Evolutionary conservation across 2,113 vertebrate genomes (phyloP).

Genomic region (Dissostichus mawsoni): DNA sequence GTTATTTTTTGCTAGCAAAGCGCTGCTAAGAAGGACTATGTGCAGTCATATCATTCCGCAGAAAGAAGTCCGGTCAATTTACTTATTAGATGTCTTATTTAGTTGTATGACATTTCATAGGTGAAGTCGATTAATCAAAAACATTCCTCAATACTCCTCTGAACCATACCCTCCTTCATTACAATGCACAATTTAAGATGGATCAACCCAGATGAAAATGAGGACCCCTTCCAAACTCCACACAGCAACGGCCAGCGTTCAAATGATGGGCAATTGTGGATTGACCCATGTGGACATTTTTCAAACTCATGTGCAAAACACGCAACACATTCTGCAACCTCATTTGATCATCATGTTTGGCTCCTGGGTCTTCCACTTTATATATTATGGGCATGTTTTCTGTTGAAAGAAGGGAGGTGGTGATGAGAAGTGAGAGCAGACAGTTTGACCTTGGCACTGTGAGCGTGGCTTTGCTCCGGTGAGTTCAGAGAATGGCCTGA

Average conservation of each 20-base stretch:
- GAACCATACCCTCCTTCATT: conserved; percentile 23
- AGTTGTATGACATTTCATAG: neutral
- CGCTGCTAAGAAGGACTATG: no score
- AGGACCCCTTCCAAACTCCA: conserved; percentile 41
- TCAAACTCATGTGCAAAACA: conserved; percentile 14
- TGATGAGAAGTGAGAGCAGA: conserved; percentile 49
- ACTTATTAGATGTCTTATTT: no score
- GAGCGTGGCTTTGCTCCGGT: conserved; percentile 64
- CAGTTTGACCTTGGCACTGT: conserved; percentile 66
- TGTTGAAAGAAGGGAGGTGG: conserved; percentile 56
- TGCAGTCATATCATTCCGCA: no score
- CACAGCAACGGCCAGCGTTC: conserved; percentile 29
- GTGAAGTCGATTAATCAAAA: conserved; percentile 28
- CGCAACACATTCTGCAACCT: neutral
- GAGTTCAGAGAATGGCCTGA: conserved; percentile 68
- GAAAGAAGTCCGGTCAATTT: no score
- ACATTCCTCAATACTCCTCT: conserved; percentile 39
- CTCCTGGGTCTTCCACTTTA: conserved; percentile 8
- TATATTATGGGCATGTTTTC: conserved; percentile 31
- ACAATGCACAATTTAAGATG: conserved; percentile 14
- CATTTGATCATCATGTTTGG: conserved; percentile 8
- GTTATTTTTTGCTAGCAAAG: no score
- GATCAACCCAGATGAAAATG: conserved; percentile 30
- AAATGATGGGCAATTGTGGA: conserved; percentile 49
- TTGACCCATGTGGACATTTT: conserved; percentile 27